Evolutionary conservation across 2,797 vertebrate species (phyloP).

Genomic region (Alosa sapidissima): DNA sequence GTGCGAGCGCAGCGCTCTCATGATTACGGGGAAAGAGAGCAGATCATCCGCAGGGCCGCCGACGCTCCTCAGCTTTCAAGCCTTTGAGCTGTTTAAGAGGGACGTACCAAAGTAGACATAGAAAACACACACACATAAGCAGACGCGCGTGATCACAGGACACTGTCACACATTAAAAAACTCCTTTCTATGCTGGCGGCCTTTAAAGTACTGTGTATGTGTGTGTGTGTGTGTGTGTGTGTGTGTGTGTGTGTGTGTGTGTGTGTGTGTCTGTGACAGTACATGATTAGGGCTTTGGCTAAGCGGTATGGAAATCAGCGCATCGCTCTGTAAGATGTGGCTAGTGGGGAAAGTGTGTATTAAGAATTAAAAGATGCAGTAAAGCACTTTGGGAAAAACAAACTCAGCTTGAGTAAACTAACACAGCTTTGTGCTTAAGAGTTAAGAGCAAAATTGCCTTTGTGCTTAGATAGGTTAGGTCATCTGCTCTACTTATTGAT

Average conservation of each 20-base stretch:
- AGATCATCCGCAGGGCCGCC: not conserved
- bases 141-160: conserved; percentile 61
- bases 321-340: not conserved
- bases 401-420: not conserved
- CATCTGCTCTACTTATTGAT: too few relatives aligned
- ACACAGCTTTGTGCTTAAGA: too few relatives aligned
- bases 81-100: conserved; percentile 79
- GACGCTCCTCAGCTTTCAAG: conserved; percentile 80
- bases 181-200: conserved; percentile 49
- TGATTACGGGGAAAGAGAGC: conserved; percentile 50
- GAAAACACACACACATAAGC: conserved; percentile 54
- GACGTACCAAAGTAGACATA: conserved; percentile 57
- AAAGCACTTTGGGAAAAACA: not conserved
- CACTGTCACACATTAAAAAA: conserved; percentile 65
- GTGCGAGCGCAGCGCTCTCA: conserved; percentile 66
- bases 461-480: not conserved
- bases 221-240: conserved; percentile 13
- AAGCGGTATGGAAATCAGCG: conserved; percentile 15
- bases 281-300: not conserved
- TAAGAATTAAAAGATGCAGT: not conserved
- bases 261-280: conserved; percentile 7
- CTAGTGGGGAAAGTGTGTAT: not conserved
- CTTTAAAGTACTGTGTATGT: conserved; percentile 43
- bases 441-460: not conserved
- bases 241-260: conserved; percentile 18